Evolutionary conservation across 2,113 vertebrate genomes (phyloP), one percentile per base, ranked within the genome.

Genomic region (Urocitellus parryii): DNA sequence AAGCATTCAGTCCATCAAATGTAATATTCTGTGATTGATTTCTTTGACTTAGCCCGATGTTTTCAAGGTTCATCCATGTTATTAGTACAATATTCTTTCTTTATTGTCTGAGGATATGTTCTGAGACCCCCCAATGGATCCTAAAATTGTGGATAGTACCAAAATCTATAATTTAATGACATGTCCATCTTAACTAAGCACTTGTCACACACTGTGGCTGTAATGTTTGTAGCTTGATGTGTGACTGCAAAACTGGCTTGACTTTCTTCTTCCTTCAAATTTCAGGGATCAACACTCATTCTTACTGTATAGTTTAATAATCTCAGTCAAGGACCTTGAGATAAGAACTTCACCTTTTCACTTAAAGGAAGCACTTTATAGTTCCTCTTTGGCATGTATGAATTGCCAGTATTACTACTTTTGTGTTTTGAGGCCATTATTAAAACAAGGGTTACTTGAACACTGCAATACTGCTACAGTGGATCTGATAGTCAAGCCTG

Each of bases 61-160:
- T 89, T 85, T 95, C 51, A 96, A 74, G 65, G 17, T 85, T 89
- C 39, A 85, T 89, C 67, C 13, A 53, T 81, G 39, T 80, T 29
- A 22, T 51, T 85, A 74, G 56, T 76, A 61, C 79, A 37, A 37
- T 42, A 74, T 37, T 42, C 22, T 25, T 37, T 73, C n/a, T 37
- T 25, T 42, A 25, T 74, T 22, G 4, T 37, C 72, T 42, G 72
- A 74, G n/a, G 37, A 25, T 37, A 77, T 88, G 56, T 88, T 88
- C 58, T 18, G 77, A 63, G 72, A 63, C 12, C 20, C 20, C 56
- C 8, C 18, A 63, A 8, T 77, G 51, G 29, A 45, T 12, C 27
- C 56, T 65, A 32, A 48, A 65, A 48, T 58, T 65, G 68, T 56
- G 42, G 56, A 45, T 42, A 45, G 32, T 77, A 24, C 32, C 14